Evolutionary conservation across 2,797 vertebrate genomes (phyloP), one percentile per base, ranked within the genome.

Genomic region (Geotrypetes seraphini): DNA sequence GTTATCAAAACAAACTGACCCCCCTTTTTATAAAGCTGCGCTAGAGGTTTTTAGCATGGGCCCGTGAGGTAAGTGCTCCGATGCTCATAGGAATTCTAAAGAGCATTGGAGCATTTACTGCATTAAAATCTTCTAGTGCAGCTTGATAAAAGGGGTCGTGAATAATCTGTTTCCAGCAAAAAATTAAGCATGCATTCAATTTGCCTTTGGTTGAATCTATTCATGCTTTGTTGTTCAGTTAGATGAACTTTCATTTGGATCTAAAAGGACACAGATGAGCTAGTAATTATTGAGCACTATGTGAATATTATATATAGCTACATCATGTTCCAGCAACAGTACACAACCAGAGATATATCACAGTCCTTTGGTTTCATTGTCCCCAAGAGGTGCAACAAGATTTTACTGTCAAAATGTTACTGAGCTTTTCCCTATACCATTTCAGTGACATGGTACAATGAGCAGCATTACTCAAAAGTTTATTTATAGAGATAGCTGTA

Each of bases 131-230:
- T n/a, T n/a, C n/a, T n/a, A n/a, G n/a, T n/a, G n/a, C n/a, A n/a
- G n/a, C n/a, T n/a, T n/a, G n/a, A n/a, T n/a, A n/a, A n/a, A n/a
- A n/a, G n/a, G n/a, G n/a, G n/a, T n/a, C n/a, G n/a, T 7, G 2
- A 49, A 26, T n/a, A n/a, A 16, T 7, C 36, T 5, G 7, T 15
- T 21, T 36, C 6, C 23, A 26, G 46, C 19, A 12, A 2, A 35
- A 13, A 34, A 4, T 25, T 56, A 39, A 42, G 6, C 41, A 43
- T 29, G 53, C 47, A 24, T 28, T 12, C 15, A 12, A 13, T 36
- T 23, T 36, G 7, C 34, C 35, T n/a, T 22, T 25, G 17, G 25
- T 0, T 38, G 23, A 46, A 28, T 41, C 29, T 30, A 36, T n/a
- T n/a, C n/a, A n/a, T 16, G 12, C 16, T 13, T 27, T 34, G 9